Evolutionary conservation across 1,140 invertebrate species (phyloP), one percentile per base, ranked within the genome.

Genomic region (Drosophila repletoides): DNA sequence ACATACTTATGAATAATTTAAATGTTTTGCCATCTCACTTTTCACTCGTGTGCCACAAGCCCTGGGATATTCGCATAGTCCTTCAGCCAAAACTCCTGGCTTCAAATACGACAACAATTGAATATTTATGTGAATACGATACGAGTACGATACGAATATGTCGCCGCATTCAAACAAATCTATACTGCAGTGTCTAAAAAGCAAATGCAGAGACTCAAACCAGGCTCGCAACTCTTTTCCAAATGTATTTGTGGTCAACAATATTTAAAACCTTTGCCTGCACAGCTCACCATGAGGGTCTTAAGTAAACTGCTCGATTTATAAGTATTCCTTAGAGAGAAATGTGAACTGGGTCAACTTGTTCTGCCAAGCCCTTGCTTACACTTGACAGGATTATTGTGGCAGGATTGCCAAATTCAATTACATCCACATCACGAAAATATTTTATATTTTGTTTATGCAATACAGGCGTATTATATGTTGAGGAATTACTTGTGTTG

Each of bases 1-100:
- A 56, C 60, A 73, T 51, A 60, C 61, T 60, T 71, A 71, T 73
- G 71, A 73, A 73, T 71, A 73, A 73, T 73, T 64, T 69, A 72
- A 59, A 59, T 66, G 21, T 67, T 41, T 14, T 33, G 6, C 28
- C 26, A 29, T 9, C 33, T 36, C 49, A 52, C 2, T 15, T 21
- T 14, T 5, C 21, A 29, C n/a, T n/a, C n/a, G n/a, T n/a, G n/a
- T n/a, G n/a, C n/a, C 29, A 33, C 28, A 31, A 7, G 24, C 45
- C 9, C 15, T 6, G 3, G 9, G n/a, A 15, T 19, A n/a, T n/a
- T n/a, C n/a, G n/a, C n/a, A 21, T 28, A 28, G 22, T 46, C 24
- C 24, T 24, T 21, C 5, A 26, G 28, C 5, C 17, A 6, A 12
- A 41, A 31, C 9, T 26, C 7, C 36, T 41, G 22, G 24, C 26